Evolutionary conservation across 2,888 invertebrate species (phyloP), one percentile per base, ranked within the genome.

Genomic region (Colletes collaris): DNA sequence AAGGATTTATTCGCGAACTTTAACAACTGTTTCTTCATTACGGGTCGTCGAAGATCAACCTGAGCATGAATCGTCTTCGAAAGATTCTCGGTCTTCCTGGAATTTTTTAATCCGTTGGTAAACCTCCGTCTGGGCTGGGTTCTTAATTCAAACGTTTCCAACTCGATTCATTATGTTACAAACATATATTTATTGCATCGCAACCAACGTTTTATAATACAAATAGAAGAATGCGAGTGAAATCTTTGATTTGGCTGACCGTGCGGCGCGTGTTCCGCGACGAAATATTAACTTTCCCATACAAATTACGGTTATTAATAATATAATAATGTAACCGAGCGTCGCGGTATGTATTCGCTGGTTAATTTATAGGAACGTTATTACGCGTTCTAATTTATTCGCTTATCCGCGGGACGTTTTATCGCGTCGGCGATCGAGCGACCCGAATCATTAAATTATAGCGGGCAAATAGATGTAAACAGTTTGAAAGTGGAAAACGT

Each of bases 391-490:
- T 70, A 70, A 79, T 79, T 76, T 70, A 76, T 66, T 70, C 76
- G 56, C 60, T 11, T 40, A 62, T 76, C 37, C 52, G 56, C 13
- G 56, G 35, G 46, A 62, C 52, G 59, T 73, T 79, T 79, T 79
- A 79, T 79, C 64, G 79, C 56, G 62, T 60, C 63, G 67, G 44
- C 50, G 44, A 64, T 76, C 53, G 65, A 37, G 40, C 59, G 55
- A n/a, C 3, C 13, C 52, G 66, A 44, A 64, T 74, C 67, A 75
- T 82, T 79, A 71, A 75, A 79, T 82, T 70, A 70, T 68, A 27
- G 65, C 40, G 40, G 37, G 67, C 66, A 78, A 82, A 70, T 76
- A 76, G 72, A 73, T 68, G 79, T 70, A 70, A 79, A 76, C 58
- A 53, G 60, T 70, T 66, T 56, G 74, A 75, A 69, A 71, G 53